These are phyloP conservation scores for Stenchaetothrips biformis DNA, from an alignment of 2,888 invertebrate genomes.

Conservation along the genomic window DNA sequence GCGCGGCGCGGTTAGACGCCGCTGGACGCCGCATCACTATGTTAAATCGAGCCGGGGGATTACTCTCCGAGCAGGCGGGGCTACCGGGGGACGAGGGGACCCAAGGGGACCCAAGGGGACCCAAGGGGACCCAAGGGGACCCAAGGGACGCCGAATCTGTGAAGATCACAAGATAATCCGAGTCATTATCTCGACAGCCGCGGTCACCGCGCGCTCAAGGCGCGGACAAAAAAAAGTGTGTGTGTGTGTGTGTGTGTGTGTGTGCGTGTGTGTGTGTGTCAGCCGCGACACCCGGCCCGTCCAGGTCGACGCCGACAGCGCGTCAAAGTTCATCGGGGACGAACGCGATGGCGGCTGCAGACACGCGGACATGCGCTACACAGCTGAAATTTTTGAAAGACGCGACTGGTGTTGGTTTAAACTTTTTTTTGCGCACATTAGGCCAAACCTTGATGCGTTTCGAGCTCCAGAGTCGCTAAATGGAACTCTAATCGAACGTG, in stretches of 20 bases:
- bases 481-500: no score
- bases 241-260: no score
- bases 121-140: not conserved
- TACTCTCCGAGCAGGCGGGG: not conserved
- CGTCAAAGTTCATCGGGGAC: not conserved
- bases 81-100: not conserved
- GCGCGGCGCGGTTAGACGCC: not conserved
- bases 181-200: not conserved
- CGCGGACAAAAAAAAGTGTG: not conserved
- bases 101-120: no score
- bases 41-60: not conserved
- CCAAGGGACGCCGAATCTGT: not conserved
- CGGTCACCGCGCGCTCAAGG: not conserved
- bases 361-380: no score
- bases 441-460: no score
- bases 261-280: no score
- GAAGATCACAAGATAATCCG: constrained; percentile 1
- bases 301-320: not conserved
- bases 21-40: not conserved
- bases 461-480: no score
- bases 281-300: no score
- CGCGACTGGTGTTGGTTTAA: no score
- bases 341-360: no score
- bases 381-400: no score
- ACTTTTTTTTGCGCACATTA: no score